Evolutionary conservation across 1,140 invertebrate genomes (phyloP), one percentile per base, ranked within the genome.

Genomic region (Copidosoma floridanum): DNA sequence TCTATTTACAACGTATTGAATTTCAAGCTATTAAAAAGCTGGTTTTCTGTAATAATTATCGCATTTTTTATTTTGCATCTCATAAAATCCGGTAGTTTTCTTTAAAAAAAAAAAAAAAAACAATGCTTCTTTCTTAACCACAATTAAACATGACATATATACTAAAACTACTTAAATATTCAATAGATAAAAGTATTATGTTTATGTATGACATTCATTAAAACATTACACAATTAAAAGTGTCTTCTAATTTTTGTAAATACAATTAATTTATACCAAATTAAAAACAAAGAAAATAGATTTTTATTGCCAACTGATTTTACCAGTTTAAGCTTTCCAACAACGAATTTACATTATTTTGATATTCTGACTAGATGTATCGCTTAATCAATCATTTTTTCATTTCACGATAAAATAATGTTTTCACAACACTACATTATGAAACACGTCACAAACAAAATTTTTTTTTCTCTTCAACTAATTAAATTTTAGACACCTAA

Each of bases 291-390:
- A 53, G 54, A 46, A 53, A 7, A 20, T 24, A 57, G 27, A 44
- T 62, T 55, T n/a, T 62, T 62, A 62, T 62, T 62, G 60, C 53
- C 60, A 62, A 62, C 26, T 29, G 37, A 62, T n/a, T n/a, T 56
- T 62, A 61, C 37, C 37, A 51, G 53, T 62, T 38, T 51, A 56
- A 62, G 16, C 29, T 52, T 54, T 46, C 37, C 37, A 60, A 7
- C 40, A 53, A 61, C 26, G 29, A 40, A 57, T 51, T 32, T 51
- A 62, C 52, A 56, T 40, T 51, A 14, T 56, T 62, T 50, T 26
- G 16, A 61, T 62, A 51, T 47, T 62, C 57, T 63, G 61, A 63
- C 61, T 63, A 63, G 61, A 63, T 63, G 61, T 54, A 63, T 50
- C 35, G 61, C 61, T 63, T 64, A 47, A 63, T 63, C 57, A 26